phyloP scores from a whole-genome alignment of 2,888 invertebrate species.

The Tribolium freemani region DNA sequence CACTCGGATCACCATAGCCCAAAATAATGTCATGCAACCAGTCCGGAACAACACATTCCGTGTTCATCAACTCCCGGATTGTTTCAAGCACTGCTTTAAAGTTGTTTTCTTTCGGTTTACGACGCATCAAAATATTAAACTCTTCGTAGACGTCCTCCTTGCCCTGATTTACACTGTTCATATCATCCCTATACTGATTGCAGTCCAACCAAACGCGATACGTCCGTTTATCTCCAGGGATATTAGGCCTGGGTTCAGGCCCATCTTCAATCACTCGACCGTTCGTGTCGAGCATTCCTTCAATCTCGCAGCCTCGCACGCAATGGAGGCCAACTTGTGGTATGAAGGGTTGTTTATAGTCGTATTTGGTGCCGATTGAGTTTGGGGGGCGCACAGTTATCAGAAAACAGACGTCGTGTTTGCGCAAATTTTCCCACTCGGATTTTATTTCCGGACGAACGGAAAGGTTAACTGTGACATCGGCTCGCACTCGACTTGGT shows the following conservation, averaged over 20 bases:
- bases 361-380: constrained; percentile 89
- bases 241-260: constrained; percentile 87
- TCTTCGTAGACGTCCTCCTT: constrained; percentile 78
- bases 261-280: constrained; percentile 98
- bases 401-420: constrained; percentile 98
- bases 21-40: constrained; percentile 97
- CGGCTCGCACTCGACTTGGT: constrained; percentile 95
- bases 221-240: constrained; percentile 91
- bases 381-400: constrained; percentile 90
- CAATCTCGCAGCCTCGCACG: constrained; percentile 98
- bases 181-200: constrained; percentile 95
- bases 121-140: constrained; percentile 96
- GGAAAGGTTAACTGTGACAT: constrained; percentile 92
- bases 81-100: constrained; percentile 99
- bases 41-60: constrained; percentile 96
- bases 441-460: constrained; percentile 91
- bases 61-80: constrained; percentile 98
- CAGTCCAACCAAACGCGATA: constrained; percentile 96
- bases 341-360: constrained; percentile 86
- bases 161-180: constrained; percentile 86
- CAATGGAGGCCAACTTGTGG: constrained; percentile 93
- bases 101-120: constrained; percentile 99
- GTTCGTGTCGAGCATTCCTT: constrained; percentile 96
- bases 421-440: constrained; percentile 97
- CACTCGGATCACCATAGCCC: constrained; percentile 97